These are phyloP conservation scores for Apostichopus leukothele DNA, from an alignment of 53 echinoderm and acorn worm genomes.

Conservation along the genomic window DNA sequence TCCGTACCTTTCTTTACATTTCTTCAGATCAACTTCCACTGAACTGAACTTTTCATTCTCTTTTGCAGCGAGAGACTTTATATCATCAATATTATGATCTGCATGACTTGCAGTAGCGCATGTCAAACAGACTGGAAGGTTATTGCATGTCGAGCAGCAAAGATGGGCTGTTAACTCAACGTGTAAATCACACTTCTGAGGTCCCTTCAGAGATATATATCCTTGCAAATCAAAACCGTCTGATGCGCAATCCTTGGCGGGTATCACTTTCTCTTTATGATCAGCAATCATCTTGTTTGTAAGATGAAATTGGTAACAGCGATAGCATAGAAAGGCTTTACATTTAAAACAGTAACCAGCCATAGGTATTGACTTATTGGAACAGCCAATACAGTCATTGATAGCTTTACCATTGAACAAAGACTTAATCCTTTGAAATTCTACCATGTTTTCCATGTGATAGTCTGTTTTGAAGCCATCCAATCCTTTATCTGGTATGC, in stretches of 20 bases:
- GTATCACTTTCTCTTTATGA: background rate
- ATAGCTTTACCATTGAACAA: background rate
- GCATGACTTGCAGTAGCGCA: background rate
- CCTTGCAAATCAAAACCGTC: background rate
- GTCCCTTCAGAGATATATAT: background rate
- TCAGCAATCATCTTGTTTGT: background rate
- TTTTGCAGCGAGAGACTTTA: background rate
- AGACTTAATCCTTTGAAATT: background rate
- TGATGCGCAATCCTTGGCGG: background rate
- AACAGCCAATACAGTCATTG: background rate
- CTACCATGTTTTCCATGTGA: background rate
- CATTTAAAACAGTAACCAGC: background rate
- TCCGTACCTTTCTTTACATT: background rate
- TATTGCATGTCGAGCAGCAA: background rate
- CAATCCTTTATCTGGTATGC: background rate
- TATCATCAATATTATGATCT: background rate
- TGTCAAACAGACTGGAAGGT: background rate
- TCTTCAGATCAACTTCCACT: background rate
- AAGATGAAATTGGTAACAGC: background rate
- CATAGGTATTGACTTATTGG: background rate
- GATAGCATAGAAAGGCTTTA: background rate
- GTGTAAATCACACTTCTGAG: background rate
- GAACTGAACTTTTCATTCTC: background rate
- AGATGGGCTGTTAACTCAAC: background rate
- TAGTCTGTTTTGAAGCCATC: slow-evolving; percentile 21